These are phyloP conservation scores for Champsocephalus gunnari DNA, from an alignment of 2,797 vertebrate genomes.

Conservation along the genomic window DNA sequence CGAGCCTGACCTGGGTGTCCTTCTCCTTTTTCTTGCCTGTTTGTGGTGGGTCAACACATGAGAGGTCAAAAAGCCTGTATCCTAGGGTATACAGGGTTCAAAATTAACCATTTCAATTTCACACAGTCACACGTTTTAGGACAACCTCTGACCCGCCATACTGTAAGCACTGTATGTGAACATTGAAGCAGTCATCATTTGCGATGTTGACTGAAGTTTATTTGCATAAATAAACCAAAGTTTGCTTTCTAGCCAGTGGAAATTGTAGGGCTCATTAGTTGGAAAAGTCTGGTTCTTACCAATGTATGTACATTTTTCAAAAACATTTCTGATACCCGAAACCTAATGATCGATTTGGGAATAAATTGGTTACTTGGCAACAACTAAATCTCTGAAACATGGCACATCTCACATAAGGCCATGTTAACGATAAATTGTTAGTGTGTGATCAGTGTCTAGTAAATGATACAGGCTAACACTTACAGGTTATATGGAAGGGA, in stretches of 20 bases:
- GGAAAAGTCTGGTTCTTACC: background rate
- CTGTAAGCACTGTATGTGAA: background rate
- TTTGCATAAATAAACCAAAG: background rate
- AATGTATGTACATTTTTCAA: background rate
- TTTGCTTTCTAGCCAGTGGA: background rate
- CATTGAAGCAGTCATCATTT: background rate
- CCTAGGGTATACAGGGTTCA: background rate
- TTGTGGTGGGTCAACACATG: background rate
- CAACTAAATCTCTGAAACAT: background rate
- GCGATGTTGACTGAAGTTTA: background rate
- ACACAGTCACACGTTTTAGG: background rate
- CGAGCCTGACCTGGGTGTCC: background rate
- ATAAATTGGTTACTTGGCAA: background rate
- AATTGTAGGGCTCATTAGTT: too few relatives aligned
- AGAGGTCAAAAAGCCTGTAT: background rate
- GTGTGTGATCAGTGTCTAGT: background rate
- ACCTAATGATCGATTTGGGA: background rate
- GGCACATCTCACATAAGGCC: background rate
- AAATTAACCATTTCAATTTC: too few relatives aligned
- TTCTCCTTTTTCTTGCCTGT: background rate
- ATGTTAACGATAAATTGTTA: background rate
- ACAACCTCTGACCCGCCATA: background rate
- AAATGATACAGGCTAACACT: background rate
- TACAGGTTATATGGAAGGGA: background rate
- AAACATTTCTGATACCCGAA: background rate